These are phyloP conservation scores for Protaetia brevitarsis DNA, from an alignment of 1,140 invertebrate genomes.

Conservation along the genomic window DNA sequence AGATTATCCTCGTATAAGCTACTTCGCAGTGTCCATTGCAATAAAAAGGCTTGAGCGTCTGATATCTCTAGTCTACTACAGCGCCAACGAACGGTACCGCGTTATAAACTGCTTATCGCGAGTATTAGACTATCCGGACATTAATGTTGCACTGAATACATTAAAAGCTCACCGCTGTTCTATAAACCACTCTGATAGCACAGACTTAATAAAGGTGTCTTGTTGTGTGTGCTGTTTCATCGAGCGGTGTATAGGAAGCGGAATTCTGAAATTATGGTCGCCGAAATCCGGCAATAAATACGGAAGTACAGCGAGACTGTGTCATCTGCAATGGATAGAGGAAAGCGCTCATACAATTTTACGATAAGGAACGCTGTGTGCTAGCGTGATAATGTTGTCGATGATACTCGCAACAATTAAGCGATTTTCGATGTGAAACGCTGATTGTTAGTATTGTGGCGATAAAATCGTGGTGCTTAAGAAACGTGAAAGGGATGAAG, in stretches of 20 bases:
- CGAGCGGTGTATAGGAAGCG: conserved; percentile 3
- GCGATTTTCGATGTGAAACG: too few relatives aligned
- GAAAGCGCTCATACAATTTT: not conserved
- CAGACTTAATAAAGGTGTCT: conserved; percentile 15
- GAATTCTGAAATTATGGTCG: not conserved
- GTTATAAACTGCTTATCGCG: conserved; percentile 19
- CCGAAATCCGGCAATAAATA: not conserved
- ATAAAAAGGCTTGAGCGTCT: not conserved
- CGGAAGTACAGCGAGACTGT: too few relatives aligned
- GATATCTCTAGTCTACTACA: not conserved
- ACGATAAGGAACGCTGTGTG: not conserved
- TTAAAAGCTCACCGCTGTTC: conserved; percentile 12
- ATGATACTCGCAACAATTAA: too few relatives aligned
- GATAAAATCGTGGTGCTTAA: too few relatives aligned
- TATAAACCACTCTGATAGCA: conserved; percentile 19
- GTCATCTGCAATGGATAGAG: not conserved
- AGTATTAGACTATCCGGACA: conserved; percentile 20
- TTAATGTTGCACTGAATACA: conserved; percentile 21
- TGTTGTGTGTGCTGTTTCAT: conserved; percentile 1
- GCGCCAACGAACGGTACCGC: not conserved
- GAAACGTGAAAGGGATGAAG: too few relatives aligned
- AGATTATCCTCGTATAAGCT: too few relatives aligned
- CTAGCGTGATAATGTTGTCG: too few relatives aligned
- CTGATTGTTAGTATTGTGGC: too few relatives aligned
- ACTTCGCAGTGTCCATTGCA: not conserved